Conservation (phyloP, 92 coral and sea anemone species). For the Plumapathes pennacea region DNA sequence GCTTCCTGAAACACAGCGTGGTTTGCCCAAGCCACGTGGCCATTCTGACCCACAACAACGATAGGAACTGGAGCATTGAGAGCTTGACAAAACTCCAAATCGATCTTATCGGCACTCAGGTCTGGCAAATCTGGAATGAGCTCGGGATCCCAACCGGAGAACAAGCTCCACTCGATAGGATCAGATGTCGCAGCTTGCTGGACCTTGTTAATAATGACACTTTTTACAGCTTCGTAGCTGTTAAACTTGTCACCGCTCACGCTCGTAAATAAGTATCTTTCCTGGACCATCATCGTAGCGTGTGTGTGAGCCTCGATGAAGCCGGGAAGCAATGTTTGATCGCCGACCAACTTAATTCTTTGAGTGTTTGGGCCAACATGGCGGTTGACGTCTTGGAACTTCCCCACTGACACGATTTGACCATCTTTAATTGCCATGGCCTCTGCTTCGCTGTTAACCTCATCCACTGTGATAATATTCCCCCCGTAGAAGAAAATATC, state of each 20-base stretch:
- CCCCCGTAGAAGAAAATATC: slow-evolving; percentile 62
- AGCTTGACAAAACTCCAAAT: slow-evolving; percentile 20
- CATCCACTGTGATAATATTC: slow-evolving; percentile 63
- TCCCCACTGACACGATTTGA: slow-evolving; percentile 47
- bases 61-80: slow-evolving; percentile 34
- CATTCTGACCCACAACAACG: slow-evolving; percentile 44
- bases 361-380: slow-evolving; percentile 25
- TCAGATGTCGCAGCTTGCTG: slow-evolving; percentile 1
- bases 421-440: slow-evolving; percentile 65
- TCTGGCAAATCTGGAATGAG: slow-evolving; percentile 38
- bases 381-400: slow-evolving; percentile 16
- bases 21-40: slow-evolving; percentile 66
- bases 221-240: slow-evolving; percentile 31
- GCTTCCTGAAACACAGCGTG: slow-evolving; percentile 47
- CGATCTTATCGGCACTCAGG: slow-evolving; percentile 32
- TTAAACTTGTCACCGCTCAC: slow-evolving; percentile 22
- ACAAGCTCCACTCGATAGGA: slow-evolving; percentile 42
- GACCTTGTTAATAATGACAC: slow-evolving; percentile 17
- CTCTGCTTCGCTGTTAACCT: slow-evolving; percentile 33
- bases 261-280: slow-evolving; percentile 1
- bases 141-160: slow-evolving; percentile 72
- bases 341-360: slow-evolving; percentile 24
- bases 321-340: slow-evolving; percentile 68
- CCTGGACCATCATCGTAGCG: slow-evolving; percentile 9
- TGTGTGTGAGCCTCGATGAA: slow-evolving; percentile 72